phyloP scores from a whole-genome alignment of 2,888 invertebrate genomes.

The Oasisia sp. region DNA sequence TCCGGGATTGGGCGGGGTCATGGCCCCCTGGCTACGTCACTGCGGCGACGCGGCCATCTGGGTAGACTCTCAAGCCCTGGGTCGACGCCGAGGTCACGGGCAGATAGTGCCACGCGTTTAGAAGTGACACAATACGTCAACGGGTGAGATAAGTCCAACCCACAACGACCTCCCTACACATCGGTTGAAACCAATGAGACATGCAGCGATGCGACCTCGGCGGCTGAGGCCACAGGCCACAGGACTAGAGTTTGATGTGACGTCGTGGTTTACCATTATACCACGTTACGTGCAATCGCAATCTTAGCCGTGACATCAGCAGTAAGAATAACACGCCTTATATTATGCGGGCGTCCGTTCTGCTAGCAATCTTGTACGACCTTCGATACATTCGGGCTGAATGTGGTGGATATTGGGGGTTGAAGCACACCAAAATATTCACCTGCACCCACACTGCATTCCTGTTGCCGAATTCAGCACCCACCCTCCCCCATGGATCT shows the following conservation, averaged over 20 bases:
- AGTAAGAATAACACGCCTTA: neutral
- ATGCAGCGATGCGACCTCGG: neutral
- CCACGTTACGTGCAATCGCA: neutral
- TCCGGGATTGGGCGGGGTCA: too few relatives aligned
- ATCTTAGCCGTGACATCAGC: neutral
- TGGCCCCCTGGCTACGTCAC: too few relatives aligned
- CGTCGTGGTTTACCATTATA: neutral
- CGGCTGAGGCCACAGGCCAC: too few relatives aligned
- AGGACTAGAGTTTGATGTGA: neutral
- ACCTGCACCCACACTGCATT: too few relatives aligned
- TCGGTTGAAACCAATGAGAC: neutral
- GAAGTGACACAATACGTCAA: slow-evolving; percentile 1
- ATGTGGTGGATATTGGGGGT: too few relatives aligned
- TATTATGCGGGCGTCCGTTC: neutral
- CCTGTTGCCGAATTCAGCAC: too few relatives aligned
- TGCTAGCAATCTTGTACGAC: neutral
- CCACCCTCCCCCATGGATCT: too few relatives aligned
- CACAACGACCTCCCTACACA: neutral
- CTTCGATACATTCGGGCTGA: neutral
- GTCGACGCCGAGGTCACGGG: neutral
- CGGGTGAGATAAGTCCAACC: neutral
- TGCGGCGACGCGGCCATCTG: neutral
- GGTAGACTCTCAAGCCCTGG: neutral
- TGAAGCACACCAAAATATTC: too few relatives aligned
- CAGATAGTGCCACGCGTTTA: neutral